Evolutionary conservation across 2,113 vertebrate species (phyloP).

Genomic region (Calonectris borealis): DNA sequence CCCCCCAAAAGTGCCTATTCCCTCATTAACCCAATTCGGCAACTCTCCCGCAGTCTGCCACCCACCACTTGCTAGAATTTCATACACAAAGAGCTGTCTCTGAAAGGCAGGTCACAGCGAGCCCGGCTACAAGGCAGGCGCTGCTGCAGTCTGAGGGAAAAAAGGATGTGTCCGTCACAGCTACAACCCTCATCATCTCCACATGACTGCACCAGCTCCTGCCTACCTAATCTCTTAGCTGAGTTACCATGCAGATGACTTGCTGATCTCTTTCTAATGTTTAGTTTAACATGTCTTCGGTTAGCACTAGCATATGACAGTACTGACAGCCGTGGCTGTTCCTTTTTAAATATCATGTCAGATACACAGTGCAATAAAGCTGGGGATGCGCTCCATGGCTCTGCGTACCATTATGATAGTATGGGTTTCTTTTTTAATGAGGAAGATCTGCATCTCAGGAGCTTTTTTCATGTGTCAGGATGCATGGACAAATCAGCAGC

Average conservation of each 20-base stretch:
- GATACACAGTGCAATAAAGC: constrained; percentile 71
- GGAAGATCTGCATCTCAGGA: constrained; percentile 86
- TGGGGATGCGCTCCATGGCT: constrained; percentile 77
- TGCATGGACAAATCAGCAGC: constrained; percentile 90
- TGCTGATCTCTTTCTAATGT: constrained; percentile 76
- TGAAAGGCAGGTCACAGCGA: constrained; percentile 58
- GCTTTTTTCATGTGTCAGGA: constrained; percentile 86
- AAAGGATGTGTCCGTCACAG: constrained; percentile 65
- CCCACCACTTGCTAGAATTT: constrained; percentile 58
- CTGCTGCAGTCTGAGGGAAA: neutral
- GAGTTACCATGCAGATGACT: constrained; percentile 73
- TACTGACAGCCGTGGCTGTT: constrained; percentile 84
- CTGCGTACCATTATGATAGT: constrained; percentile 75
- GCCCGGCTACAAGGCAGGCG: constrained; percentile 34
- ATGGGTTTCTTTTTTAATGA: constrained; percentile 90
- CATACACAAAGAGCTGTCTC: constrained; percentile 70
- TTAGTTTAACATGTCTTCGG: constrained; percentile 81
- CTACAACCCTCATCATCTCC: constrained; percentile 51
- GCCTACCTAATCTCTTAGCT: constrained; percentile 47
- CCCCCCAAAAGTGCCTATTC: constrained; percentile 40
- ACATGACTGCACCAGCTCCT: constrained; percentile 57
- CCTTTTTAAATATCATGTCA: constrained; percentile 91
- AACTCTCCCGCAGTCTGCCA: constrained; percentile 64
- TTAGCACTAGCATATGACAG: constrained; percentile 83
- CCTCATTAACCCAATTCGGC: constrained; percentile 76